Evolutionary conservation across 2,797 vertebrate species (phyloP).

Genomic region (Falco rusticolus): DNA sequence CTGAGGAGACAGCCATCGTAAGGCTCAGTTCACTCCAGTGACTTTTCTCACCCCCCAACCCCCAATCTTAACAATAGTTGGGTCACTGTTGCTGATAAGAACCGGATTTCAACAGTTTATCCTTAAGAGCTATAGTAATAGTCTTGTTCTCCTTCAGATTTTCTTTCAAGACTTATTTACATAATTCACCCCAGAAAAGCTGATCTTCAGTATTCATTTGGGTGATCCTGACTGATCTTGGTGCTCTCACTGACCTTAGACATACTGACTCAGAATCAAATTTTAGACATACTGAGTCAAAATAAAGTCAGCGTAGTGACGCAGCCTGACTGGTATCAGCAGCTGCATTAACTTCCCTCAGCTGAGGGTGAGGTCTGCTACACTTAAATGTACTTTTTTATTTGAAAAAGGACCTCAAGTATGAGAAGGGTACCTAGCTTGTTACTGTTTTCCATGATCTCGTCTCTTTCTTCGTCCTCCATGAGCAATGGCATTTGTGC

Average conservation of each 20-base stretch:
- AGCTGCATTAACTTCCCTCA: not conserved
- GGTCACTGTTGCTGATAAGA: not conserved
- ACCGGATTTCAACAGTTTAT: not conserved
- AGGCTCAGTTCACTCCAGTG: not conserved
- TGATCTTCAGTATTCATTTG: not conserved
- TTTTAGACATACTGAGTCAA: not conserved
- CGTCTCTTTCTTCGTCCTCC: not conserved
- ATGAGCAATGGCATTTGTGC: not conserved
- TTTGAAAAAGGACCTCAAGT: not conserved
- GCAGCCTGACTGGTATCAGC: not conserved
- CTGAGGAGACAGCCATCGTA: not conserved
- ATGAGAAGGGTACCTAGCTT: not conserved
- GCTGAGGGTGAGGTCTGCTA: not conserved
- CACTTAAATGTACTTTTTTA: not conserved
- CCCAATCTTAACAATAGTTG: not conserved
- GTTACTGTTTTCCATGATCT: not conserved
- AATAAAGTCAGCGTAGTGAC: not conserved
- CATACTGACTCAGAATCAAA: not conserved
- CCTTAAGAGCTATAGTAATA: not conserved
- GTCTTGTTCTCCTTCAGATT: not conserved
- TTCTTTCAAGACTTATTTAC: not conserved
- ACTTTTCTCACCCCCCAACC: not conserved
- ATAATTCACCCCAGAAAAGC: not conserved
- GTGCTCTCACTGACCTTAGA: not conserved
- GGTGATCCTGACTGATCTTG: not conserved